A percentile compares a stretch with the other conserved stretches of the same genome.
Evolutionary conservation across 2,797 vertebrate species (phyloP).

Genomic region (Enteromius afrohamiltoni): DNA sequence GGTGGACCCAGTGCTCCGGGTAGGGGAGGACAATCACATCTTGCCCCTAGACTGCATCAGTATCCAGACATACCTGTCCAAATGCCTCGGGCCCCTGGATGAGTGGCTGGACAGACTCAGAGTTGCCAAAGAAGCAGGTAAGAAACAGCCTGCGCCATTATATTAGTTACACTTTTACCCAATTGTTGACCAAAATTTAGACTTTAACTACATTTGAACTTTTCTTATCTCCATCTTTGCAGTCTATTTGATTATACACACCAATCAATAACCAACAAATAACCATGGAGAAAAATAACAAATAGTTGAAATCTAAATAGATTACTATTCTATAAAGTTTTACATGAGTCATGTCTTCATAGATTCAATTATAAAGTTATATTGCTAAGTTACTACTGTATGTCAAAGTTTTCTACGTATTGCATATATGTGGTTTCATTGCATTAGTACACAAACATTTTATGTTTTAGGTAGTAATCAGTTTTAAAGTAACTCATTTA

Average conservation of each 20-base stretch:
- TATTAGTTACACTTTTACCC: background rate
- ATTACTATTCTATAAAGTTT: background rate
- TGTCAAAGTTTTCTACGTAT: background rate
- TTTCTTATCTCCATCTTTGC: constrained; percentile 33
- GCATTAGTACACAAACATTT: background rate
- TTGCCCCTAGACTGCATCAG: constrained; percentile 91
- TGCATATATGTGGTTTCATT: background rate
- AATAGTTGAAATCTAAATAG: background rate
- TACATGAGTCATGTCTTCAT: background rate
- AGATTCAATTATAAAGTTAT: background rate
- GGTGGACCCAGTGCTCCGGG: constrained; percentile 88
- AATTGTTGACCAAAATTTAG: background rate
- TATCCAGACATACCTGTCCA: constrained; percentile 93
- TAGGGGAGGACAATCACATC: constrained; percentile 82
- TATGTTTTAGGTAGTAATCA: background rate
- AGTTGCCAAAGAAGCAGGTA: constrained; percentile 92
- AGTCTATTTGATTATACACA: constrained; percentile 33
- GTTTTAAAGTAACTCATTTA: background rate
- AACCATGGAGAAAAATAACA: background rate
- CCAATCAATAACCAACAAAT: constrained; percentile 25
- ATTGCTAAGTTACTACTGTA: background rate
- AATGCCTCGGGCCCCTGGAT: constrained; percentile 90
- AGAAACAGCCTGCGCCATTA: background rate
- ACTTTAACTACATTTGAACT: constrained; percentile 12
- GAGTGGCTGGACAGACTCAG: constrained; percentile 90